Evolutionary conservation across 92 coral and sea anemone genomes (phyloP), one percentile per base, ranked within the genome.

Genomic region (Bergia sp.): DNA sequence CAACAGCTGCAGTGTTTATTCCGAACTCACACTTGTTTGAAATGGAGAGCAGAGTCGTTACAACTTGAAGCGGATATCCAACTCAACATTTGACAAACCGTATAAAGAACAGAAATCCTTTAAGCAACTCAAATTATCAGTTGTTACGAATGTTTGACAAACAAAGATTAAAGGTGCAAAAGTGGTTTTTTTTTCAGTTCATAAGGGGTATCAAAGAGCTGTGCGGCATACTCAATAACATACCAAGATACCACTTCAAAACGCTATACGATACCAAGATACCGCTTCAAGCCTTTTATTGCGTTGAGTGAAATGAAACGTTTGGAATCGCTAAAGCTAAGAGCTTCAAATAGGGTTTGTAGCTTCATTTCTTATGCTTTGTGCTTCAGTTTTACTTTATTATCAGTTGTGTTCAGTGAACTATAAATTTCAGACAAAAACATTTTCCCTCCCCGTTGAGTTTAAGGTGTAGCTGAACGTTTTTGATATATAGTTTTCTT

Each of bases 1-100:
- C 23, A 39, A 38, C 45, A 39, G 78, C 8, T 74, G 78, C 47
- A 37, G 7, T 74, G 45, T 74, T 74, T 74, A 12, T 74, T 37
- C 78, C 45, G 45, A 74, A 39, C 78, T 74, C 78, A 37, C 23
- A 74, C 39, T 74, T 74, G 78, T 74, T 74, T 74, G 78, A 37
- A 74, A 74, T 74, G 78, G 78, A 73, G 41, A 61, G 29, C n/a
- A 39, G 7, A 74, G 44, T 37, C 18, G 78, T 74, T 74, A 74
- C 78, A 39, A 74, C 44, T 74, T 37, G 41, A 74, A 74, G 45
- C 44, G 78, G 44, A 74, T 74, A 74, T 74, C 44, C 7, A 74
- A 1, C 78, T 74, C 39, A 8, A 74, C 38, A 74, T 16, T 45
- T 74, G 78, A 74, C 78, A 74, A 39, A 73, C 42, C 7, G 16